Evolutionary conservation across 2,797 vertebrate species (phyloP).

Genomic region (Channallabes apus): DNA sequence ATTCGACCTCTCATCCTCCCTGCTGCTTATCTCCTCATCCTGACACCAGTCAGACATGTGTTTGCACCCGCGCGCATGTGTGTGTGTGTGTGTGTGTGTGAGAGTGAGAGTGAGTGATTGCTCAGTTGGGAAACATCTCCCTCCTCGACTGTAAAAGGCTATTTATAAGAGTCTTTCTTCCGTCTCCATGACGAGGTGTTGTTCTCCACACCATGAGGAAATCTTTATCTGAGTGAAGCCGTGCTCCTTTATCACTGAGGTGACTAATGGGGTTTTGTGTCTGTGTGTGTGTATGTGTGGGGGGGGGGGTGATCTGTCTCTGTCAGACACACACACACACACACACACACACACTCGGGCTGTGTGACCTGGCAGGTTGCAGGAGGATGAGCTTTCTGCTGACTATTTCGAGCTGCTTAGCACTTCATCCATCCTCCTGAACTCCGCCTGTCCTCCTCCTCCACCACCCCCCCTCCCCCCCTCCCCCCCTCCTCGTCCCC

Average conservation of each 20-base stretch:
- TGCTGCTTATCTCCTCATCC: slow-evolving; percentile 24
- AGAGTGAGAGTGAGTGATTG: slow-evolving; percentile 11
- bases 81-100: slow-evolving; percentile 36
- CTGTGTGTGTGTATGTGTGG: slow-evolving; percentile 1
- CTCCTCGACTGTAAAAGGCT: slow-evolving; percentile 15
- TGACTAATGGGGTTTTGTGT: background rate
- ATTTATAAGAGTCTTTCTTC: slow-evolving; percentile 20
- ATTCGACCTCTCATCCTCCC: background rate
- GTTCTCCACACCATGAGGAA: background rate
- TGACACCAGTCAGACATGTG: slow-evolving; percentile 7
- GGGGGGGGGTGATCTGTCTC: background rate
- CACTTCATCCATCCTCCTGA: slow-evolving; percentile 31
- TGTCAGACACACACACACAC: background rate
- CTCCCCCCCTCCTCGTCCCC: too few species aligned
- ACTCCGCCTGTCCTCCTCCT: slow-evolving; percentile 11
- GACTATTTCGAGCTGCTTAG: slow-evolving; percentile 34
- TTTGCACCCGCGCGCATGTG: background rate
- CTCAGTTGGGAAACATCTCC: slow-evolving; percentile 30
- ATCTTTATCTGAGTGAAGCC: slow-evolving; percentile 35
- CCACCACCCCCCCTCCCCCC: too few species aligned
- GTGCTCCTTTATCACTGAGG: background rate
- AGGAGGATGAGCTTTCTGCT: slow-evolving; percentile 39
- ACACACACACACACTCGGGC: background rate
- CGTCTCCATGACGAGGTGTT: slow-evolving; percentile 20
- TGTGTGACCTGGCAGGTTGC: slow-evolving; percentile 33